These are phyloP conservation scores for Halocynthia aurantium DNA, from an alignment of 23 tunicate genomes.

Conservation along the genomic window DNA sequence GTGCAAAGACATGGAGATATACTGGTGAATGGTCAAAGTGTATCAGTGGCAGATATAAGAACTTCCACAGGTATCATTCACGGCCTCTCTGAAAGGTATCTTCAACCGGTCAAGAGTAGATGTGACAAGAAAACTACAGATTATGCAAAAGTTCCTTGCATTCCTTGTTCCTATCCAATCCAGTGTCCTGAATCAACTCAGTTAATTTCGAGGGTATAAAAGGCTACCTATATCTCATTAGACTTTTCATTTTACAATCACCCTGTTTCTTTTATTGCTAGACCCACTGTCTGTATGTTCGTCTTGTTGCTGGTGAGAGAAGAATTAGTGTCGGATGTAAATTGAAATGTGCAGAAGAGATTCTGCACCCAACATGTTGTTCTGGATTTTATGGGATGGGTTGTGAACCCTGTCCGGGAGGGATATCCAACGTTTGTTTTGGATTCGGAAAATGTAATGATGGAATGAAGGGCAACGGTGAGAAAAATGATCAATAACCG, in stretches of 20 bases:
- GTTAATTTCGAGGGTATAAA: too few species aligned
- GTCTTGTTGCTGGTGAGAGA: background rate
- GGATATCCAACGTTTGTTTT: conserved; percentile 62
- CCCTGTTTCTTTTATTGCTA: conserved; percentile 7
- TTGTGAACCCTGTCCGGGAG: conserved; percentile 93
- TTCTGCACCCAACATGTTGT: conserved; percentile 29
- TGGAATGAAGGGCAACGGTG: conserved; percentile 67
- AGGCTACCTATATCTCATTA: background rate
- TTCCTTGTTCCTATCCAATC: conserved; percentile 31
- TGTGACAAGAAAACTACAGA: conserved; percentile 20
- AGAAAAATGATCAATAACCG: background rate
- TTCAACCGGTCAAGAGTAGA: conserved; percentile 23
- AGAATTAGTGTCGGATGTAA: conserved; percentile 20
- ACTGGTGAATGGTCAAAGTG: conserved; percentile 43
- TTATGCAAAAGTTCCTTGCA: conserved; percentile 6
- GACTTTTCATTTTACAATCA: background rate
- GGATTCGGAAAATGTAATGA: conserved; percentile 60
- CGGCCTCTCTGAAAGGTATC: conserved; percentile 11
- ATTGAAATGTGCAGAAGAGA: conserved; percentile 12
- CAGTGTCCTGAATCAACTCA: conserved; percentile 1
- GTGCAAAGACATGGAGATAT: conserved; percentile 17
- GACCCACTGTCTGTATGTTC: conserved; percentile 24
- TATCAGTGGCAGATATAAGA: conserved; percentile 30
- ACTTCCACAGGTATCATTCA: conserved; percentile 63
- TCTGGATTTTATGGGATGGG: conserved; percentile 59